Conservation (phyloP, 37 sponge, comb jelly and placozoan species). For the Eunapius fragilis region DNA sequence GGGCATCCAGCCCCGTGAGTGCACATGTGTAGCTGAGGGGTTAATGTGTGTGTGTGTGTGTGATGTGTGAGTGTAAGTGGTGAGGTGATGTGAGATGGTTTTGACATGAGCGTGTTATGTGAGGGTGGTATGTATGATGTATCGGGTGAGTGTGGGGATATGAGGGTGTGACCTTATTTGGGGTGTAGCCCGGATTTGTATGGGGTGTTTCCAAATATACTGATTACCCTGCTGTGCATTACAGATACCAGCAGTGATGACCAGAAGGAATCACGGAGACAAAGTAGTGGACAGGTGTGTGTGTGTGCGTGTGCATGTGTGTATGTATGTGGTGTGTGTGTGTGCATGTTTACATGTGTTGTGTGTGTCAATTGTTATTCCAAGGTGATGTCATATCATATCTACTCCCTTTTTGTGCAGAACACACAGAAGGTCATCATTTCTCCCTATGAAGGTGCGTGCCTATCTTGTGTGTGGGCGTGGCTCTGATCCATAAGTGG, state of each 20-base stretch:
- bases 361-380: not conserved
- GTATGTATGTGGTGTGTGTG: conserved; percentile 41
- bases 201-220: too few relatives aligned
- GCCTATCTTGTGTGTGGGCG: not conserved
- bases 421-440: not conserved
- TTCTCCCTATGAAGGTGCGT: not conserved
- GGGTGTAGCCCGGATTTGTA: too few relatives aligned
- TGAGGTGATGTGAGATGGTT: too few relatives aligned
- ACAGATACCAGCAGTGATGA: not conserved
- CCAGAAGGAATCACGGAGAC: not conserved
- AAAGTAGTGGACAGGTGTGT: conserved; percentile 23
- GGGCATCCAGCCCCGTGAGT: conserved; percentile 22
- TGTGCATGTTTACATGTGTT: conserved; percentile 31
- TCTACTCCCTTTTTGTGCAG: not conserved
- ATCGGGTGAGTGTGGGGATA: too few relatives aligned
- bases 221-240: too few relatives aligned
- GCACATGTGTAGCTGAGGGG: conserved; percentile 28
- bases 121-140: too few relatives aligned
- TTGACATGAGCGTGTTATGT: too few relatives aligned
- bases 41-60: conserved; percentile 50
- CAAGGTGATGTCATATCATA: too few relatives aligned
- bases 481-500: not conserved
- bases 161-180: too few relatives aligned
- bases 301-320: conserved; percentile 52
- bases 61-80: conserved; percentile 33